Evolutionary conservation across 1,140 invertebrate species (phyloP), one percentile per base, ranked within the genome.

Genomic region (Brachionus rotundiformis): DNA sequence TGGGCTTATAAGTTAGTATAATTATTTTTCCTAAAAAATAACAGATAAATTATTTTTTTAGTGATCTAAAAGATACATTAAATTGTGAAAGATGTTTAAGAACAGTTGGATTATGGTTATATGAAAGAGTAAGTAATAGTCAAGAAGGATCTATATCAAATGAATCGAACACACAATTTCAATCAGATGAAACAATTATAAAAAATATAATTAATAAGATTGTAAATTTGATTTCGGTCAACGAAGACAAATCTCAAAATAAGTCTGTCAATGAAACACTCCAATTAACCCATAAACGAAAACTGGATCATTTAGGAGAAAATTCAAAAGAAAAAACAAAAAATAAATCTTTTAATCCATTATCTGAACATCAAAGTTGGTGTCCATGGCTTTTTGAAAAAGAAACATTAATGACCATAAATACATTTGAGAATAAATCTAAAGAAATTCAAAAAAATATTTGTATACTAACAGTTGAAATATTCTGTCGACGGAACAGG

Each of bases 321-420:
- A 16, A 59, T 36, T 54, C 27, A 1, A 8, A 33, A 36, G 25
- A 29, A n/a, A 29, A 29, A 59, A 39, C 41, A 61, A 23, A 13
- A 49, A 79, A 79, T 11, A 79, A 54, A 39, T 4, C 5, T 19
- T 59, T 79, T 47, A n/a, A 79, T 79, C 76, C 76, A 36, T n/a
- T 79, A 19, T 13, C 1, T 36, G 59, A 63, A 25, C 76, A 79
- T 63, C 59, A 79, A 25, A 63, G 47, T 25, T 79, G 76, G 76
- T 79, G 76, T 59, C 76, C 76, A 39, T 79, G 76, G 76, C 25
- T 79, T 33, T n/a, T 36, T 36, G 76, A 59, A 33, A 59, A 4
- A 0, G 76, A 44, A 4, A 25, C 65, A n/a, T 3, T n/a, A 3
- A 1, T 71, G 13, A 7, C 2, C 10, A 23, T 10, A 4, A 36